Evolutionary conservation across 2,888 invertebrate species (phyloP), one percentile per base, ranked within the genome.

Genomic region (Capitulum mitella): DNA sequence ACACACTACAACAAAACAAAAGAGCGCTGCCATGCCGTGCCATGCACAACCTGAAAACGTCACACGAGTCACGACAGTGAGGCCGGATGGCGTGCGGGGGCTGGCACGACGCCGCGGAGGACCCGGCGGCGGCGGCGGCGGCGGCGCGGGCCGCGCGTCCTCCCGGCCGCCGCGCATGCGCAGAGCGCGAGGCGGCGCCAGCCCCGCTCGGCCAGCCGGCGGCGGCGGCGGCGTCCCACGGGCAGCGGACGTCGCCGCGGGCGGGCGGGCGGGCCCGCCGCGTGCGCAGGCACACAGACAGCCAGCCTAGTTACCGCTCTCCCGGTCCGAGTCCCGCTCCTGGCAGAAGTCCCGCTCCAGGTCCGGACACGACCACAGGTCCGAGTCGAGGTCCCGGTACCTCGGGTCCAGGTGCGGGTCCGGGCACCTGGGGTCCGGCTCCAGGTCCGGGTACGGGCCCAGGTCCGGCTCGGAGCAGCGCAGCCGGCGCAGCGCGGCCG

Each of bases 41-140:
- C 64, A 34, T 64, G 64, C 64, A 19, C 51, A 3, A 64, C 34
- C 64, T 64, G 64, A 64, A 64, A 64, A 64, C 64, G 29, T 10
- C 51, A n/a, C n/a, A n/a, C n/a, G n/a, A n/a, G n/a, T n/a, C n/a
- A n/a, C n/a, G n/a, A n/a, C n/a, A n/a, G n/a, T n/a, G n/a, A n/a
- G n/a, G n/a, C n/a, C n/a, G n/a, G n/a, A n/a, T n/a, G n/a, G n/a
- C n/a, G n/a, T n/a, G n/a, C n/a, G n/a, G n/a, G n/a, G n/a, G n/a
- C n/a, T n/a, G n/a, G n/a, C n/a, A n/a, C n/a, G n/a, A n/a, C n/a
- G n/a, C n/a, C n/a, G n/a, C n/a, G n/a, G n/a, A 26, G 6, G 6
- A 54, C 54, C 10, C n/a, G 6, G 61, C 32, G 14, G 61, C 61
- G 1, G 29, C 1, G n/a, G 10, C 51, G 22, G 51, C 19, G 32